A percentile compares a stretch with the other conserved stretches of the same genome.
Conservation (phyloP, 2,113 vertebrate genomes). For the Pseudonaja textilis region DNA sequence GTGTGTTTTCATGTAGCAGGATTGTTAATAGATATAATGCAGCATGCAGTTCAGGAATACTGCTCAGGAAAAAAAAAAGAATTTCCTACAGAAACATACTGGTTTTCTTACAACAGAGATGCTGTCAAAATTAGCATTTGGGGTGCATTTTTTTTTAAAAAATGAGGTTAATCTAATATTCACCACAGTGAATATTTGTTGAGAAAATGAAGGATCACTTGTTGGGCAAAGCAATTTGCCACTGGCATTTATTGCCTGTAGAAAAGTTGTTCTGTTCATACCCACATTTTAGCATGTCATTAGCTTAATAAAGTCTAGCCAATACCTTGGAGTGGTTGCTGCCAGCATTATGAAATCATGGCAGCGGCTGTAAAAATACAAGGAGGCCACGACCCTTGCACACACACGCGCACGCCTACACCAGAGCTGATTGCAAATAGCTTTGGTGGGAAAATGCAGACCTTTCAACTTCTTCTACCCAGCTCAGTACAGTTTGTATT, state of each 20-base stretch:
- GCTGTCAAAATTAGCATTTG: slow-evolving; percentile 51
- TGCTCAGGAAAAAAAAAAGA: slow-evolving; percentile 14
- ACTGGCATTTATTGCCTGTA: slow-evolving; percentile 72
- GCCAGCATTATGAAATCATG: slow-evolving; percentile 81
- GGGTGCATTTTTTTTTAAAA: slow-evolving; percentile 46
- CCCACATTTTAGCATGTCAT: slow-evolving; percentile 79
- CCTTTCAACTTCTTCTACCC: slow-evolving; percentile 81
- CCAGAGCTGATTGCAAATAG: slow-evolving; percentile 78
- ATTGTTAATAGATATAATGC: neutral
- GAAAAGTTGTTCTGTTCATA: slow-evolving; percentile 76
- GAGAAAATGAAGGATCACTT: slow-evolving; percentile 57
- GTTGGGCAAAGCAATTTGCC: slow-evolving; percentile 70
- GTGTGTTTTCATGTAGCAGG: neutral
- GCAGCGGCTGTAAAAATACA: slow-evolving; percentile 82
- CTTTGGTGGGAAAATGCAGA: slow-evolving; percentile 85
- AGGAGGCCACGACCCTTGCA: slow-evolving; percentile 75
- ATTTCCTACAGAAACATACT: neutral
- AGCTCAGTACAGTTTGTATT: slow-evolving; percentile 76
- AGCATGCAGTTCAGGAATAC: neutral
- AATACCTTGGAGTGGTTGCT: slow-evolving; percentile 67
- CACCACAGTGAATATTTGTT: slow-evolving; percentile 44
- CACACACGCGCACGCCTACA: slow-evolving; percentile 77
- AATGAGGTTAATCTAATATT: slow-evolving; percentile 64
- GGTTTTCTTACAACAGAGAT: slow-evolving; percentile 48
- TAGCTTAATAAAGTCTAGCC: slow-evolving; percentile 72